These are phyloP conservation scores for Prinia subflava DNA, from an alignment of 2,113 vertebrate species.

Conservation along the genomic window DNA sequence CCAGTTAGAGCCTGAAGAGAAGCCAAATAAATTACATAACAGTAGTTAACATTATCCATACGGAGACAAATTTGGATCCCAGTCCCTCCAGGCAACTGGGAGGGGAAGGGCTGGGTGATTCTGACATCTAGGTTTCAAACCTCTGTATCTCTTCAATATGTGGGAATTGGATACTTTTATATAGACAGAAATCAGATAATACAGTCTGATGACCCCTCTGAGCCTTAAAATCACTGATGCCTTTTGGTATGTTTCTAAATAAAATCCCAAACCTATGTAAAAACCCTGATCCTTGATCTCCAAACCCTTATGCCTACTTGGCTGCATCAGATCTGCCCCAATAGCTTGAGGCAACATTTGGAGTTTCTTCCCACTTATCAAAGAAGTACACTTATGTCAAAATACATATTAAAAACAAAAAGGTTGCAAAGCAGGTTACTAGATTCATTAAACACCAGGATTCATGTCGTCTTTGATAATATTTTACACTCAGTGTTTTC, in stretches of 20 bases:
- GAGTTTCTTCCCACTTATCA: neutral
- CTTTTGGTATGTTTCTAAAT: neutral
- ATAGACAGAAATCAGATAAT: neutral
- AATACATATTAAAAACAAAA: neutral
- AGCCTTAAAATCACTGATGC: neutral
- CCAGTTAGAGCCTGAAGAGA: neutral
- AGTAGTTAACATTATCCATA: neutral
- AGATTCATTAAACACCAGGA: constrained; percentile 17
- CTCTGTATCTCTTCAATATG: neutral
- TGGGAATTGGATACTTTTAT: neutral
- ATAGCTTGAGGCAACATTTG: neutral
- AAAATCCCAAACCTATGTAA: neutral
- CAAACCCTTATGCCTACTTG: neutral
- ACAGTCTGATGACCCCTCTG: neutral
- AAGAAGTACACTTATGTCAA: neutral
- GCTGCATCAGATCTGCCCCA: neutral
- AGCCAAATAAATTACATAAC: neutral
- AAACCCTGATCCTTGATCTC: neutral
- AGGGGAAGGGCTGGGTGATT: neutral
- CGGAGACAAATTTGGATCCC: neutral
- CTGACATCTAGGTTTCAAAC: neutral
- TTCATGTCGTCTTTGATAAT: constrained; percentile 9
- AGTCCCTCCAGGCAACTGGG: neutral
- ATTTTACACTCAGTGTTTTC: constrained; percentile 35
- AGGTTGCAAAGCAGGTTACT: neutral